Evolutionary conservation across 2,797 vertebrate species (phyloP).

Genomic region (Myotis myotis): DNA sequence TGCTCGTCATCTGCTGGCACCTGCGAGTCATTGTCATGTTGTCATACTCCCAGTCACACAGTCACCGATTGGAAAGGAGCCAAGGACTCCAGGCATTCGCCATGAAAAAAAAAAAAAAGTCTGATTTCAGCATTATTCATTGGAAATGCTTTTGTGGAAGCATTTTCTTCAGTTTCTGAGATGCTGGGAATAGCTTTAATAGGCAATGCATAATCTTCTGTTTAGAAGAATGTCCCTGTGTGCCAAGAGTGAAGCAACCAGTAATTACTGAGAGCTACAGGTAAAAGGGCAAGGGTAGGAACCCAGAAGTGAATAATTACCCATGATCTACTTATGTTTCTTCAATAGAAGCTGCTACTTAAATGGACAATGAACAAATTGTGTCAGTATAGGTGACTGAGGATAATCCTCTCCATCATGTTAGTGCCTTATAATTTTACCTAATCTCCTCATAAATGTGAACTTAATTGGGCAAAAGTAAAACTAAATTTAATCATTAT

Average conservation of each 20-base stretch:
- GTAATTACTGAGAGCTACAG: constrained; percentile 35
- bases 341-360: constrained; percentile 49
- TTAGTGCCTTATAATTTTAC: background rate
- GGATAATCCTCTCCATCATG: background rate
- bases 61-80: constrained; percentile 66
- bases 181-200: constrained; percentile 54
- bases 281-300: constrained; percentile 1
- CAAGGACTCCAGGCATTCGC: constrained; percentile 68
- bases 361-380: constrained; percentile 10
- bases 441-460: background rate
- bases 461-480: background rate
- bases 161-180: constrained; percentile 66
- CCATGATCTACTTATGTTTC: constrained; percentile 22
- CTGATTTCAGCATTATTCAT: constrained; percentile 77
- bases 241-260: constrained; percentile 13
- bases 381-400: background rate
- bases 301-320: constrained; percentile 31
- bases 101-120: constrained; percentile 18
- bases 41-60: constrained; percentile 71
- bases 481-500: background rate
- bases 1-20: constrained; percentile 68
- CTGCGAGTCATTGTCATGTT: constrained; percentile 68
- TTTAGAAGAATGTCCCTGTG: constrained; percentile 17
- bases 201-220: constrained; percentile 51
- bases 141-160: constrained; percentile 67